A percentile compares a stretch with the other conserved stretches of the same genome.
These are phyloP conservation scores for Rhinopomastus cyanomelas DNA, from an alignment of 2,113 vertebrate species.

Conservation along the genomic window DNA sequence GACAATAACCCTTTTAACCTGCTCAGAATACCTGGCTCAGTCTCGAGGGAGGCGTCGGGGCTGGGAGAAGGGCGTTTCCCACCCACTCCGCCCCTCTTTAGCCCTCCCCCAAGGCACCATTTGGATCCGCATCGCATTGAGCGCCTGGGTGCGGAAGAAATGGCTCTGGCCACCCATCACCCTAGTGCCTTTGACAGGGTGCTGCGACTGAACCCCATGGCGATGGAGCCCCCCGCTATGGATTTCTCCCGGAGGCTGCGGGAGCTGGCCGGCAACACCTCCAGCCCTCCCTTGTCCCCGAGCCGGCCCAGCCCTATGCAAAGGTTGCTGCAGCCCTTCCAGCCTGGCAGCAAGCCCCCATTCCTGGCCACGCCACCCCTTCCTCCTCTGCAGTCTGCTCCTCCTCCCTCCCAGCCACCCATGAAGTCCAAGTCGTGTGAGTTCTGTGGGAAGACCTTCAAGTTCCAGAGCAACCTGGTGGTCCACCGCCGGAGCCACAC, in stretches of 20 bases:
- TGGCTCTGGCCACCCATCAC: constrained; percentile 98
- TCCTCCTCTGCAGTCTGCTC: constrained; percentile 93
- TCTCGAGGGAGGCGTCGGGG: constrained; percentile 90
- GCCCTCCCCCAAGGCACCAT: constrained; percentile 97
- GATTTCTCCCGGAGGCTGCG: constrained; percentile 99
- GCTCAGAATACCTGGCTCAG: constrained; percentile 95
- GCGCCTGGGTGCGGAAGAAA: constrained; percentile 97
- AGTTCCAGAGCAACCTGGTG: constrained; percentile 99
- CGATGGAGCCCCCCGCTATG: constrained; percentile 98
- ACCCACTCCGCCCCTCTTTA: constrained; percentile 97
- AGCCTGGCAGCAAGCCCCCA: constrained; percentile 93
- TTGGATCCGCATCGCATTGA: constrained; percentile 95
- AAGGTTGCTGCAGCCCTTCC: constrained; percentile 99
- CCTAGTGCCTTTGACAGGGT: constrained; percentile 99
- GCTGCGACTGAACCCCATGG: constrained; percentile 98
- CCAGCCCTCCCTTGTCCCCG: constrained; percentile 95
- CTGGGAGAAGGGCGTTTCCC: constrained; percentile 92
- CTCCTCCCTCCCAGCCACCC: constrained; percentile 89
- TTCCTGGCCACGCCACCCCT: constrained; percentile 96
- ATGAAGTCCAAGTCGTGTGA: constrained; percentile 98
- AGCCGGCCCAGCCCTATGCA: constrained; percentile 98
- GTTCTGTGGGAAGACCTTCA: constrained; percentile 99
- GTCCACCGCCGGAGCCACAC: constrained; percentile 99
- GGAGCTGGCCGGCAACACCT: constrained; percentile 98
- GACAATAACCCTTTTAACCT: constrained; percentile 99